phyloP scores from a whole-genome alignment of 2,888 invertebrate genomes.

The Caenorhabditis becei region DNA sequence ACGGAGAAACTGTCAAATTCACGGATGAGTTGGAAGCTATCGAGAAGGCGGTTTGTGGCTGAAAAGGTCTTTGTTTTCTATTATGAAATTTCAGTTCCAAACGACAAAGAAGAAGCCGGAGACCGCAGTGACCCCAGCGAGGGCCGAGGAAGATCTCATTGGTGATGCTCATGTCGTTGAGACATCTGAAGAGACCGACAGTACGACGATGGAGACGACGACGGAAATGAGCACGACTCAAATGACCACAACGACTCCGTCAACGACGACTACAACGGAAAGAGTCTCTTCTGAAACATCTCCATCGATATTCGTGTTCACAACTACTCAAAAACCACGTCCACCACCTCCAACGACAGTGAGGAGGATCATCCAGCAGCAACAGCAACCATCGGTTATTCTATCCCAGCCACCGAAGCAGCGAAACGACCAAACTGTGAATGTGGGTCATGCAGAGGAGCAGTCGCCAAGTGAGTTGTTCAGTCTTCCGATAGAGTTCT shows the following conservation, averaged over 20 bases:
- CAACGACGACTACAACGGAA: slow-evolving; percentile 36
- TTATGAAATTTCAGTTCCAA: slow-evolving; percentile 29
- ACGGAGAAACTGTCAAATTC: slow-evolving; percentile 36
- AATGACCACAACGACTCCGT: slow-evolving; percentile 26
- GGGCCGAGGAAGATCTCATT: slow-evolving; percentile 9
- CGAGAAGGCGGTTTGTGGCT: slow-evolving; percentile 32
- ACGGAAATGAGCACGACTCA: slow-evolving; percentile 18
- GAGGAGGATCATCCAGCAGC: slow-evolving; percentile 15
- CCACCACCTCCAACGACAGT: slow-evolving; percentile 24
- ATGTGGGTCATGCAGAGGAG: slow-evolving; percentile 53
- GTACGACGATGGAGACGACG: slow-evolving; percentile 27
- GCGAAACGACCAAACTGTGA: slow-evolving; percentile 32
- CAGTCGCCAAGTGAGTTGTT: slow-evolving; percentile 53
- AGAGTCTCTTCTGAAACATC: slow-evolving; percentile 12
- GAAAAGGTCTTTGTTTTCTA: not conserved
- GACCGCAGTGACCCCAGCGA: slow-evolving; percentile 3
- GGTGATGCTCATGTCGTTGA: slow-evolving; percentile 37
- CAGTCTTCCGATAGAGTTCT: not conserved
- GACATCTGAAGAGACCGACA: slow-evolving; percentile 29
- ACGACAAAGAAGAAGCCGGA: slow-evolving; percentile 44
- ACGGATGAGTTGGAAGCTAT: slow-evolving; percentile 35
- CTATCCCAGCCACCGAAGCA: slow-evolving; percentile 39
- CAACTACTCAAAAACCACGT: slow-evolving; percentile 64
- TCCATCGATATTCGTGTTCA: slow-evolving; percentile 69
- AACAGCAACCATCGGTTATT: slow-evolving; percentile 30